Percentiles rank a stretch among this genome's conserved stretches.
These are phyloP conservation scores for Engystomops pustulosus DNA, from an alignment of 2,113 vertebrate genomes.

Conservation along the genomic window DNA sequence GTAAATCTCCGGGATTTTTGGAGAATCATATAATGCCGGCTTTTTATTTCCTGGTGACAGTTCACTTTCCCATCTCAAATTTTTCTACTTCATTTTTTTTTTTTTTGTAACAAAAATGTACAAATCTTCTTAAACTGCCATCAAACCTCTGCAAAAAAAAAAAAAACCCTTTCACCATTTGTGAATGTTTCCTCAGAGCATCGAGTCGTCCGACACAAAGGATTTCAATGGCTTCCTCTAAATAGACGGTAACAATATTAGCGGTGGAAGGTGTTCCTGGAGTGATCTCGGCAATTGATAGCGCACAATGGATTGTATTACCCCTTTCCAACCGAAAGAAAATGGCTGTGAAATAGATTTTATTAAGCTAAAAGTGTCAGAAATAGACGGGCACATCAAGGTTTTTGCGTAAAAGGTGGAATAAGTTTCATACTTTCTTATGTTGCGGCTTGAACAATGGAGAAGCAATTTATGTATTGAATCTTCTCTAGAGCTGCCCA, in stretches of 20 bases:
- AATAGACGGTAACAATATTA: conserved; percentile 33
- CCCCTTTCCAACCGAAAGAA: neutral
- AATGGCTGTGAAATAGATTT: conserved; percentile 40
- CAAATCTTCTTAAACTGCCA: conserved; percentile 51
- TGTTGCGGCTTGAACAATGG: neutral
- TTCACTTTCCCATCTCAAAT: conserved; percentile 1
- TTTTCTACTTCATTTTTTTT: neutral
- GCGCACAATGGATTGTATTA: conserved; percentile 43
- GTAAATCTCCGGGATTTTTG: neutral
- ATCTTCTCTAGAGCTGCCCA: neutral
- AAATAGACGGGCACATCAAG: neutral
- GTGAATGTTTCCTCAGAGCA: conserved; percentile 17
- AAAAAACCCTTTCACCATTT: neutral
- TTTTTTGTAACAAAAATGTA: conserved; percentile 28
- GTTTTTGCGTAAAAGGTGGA: neutral
- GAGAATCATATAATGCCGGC: neutral
- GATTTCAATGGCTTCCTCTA: conserved; percentile 13
- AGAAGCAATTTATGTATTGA: neutral
- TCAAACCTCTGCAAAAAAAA: conserved; percentile 29
- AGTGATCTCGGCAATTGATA: conserved; percentile 42
- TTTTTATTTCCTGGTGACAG: conserved; percentile 10
- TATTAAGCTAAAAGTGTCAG: conserved; percentile 19
- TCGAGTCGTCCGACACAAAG: conserved; percentile 26
- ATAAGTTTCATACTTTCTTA: neutral
- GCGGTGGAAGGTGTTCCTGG: neutral